phyloP scores from a whole-genome alignment of 1,140 invertebrate genomes.

The Drosophila tani region DNA sequence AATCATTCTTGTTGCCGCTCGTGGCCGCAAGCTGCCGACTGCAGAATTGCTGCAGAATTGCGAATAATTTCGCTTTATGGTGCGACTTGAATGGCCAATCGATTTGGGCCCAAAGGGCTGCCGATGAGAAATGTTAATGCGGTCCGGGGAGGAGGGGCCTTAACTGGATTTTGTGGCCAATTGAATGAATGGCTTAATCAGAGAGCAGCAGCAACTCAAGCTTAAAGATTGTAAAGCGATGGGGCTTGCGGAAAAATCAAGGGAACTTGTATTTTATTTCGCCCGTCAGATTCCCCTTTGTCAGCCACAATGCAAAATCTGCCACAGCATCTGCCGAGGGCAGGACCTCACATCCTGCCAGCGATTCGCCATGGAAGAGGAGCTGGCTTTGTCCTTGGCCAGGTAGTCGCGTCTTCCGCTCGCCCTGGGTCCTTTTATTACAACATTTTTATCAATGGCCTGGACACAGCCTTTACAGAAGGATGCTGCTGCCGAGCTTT shows the following conservation, averaged over 20 bases:
- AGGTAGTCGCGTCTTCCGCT: constrained; percentile 54
- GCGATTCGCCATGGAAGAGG: constrained; percentile 52
- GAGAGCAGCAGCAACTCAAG: constrained; percentile 1
- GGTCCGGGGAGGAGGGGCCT: background rate
- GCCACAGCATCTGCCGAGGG: constrained; percentile 35
- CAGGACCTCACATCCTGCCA: constrained; percentile 59
- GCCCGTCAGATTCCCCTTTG: background rate
- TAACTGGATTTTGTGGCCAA: constrained; percentile 24
- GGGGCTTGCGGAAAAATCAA: constrained; percentile 16
- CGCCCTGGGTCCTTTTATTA: constrained; percentile 41
- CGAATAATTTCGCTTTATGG: constrained; percentile 48
- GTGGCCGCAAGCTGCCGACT: constrained; percentile 27
- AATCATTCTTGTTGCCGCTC: constrained; percentile 55
- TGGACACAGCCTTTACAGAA: constrained; percentile 51
- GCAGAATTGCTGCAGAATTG: constrained; percentile 36
- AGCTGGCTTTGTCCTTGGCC: constrained; percentile 63
- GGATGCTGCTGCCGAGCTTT: constrained; percentile 62
- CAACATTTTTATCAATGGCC: constrained; percentile 63
- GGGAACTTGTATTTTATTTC: constrained; percentile 18
- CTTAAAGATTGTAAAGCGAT: constrained; percentile 36
- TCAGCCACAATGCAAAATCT: constrained; percentile 49
- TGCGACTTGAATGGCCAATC: constrained; percentile 40
- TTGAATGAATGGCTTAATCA: constrained; percentile 52
- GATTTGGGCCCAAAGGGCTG: constrained; percentile 41
- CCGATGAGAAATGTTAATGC: constrained; percentile 43